Evolutionary conservation across 1,140 invertebrate species (phyloP).

Genomic region (Ostrea edulis): DNA sequence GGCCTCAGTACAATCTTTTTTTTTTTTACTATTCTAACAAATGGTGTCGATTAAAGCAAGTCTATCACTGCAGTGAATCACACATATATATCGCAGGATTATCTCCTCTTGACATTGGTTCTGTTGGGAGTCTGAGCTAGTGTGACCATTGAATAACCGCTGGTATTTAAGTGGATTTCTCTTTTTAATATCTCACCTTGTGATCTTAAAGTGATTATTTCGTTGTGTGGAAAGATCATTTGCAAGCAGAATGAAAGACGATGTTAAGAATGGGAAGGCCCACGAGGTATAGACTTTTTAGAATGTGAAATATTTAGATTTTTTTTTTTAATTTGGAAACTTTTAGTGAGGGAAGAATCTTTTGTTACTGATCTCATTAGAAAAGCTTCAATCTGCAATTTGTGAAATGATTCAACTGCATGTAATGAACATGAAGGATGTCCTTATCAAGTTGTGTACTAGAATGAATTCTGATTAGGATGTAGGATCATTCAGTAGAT

Average conservation of each 20-base stretch:
- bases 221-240: background rate
- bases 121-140: background rate
- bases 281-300: background rate
- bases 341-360: background rate
- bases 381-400: background rate
- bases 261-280: background rate
- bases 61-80: background rate
- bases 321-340: background rate
- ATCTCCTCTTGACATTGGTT: constrained; percentile 19
- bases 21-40: background rate
- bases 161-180: background rate
- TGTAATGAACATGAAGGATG: background rate
- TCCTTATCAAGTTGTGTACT: background rate
- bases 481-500: background rate
- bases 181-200: background rate
- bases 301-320: background rate
- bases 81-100: background rate
- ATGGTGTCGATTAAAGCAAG: background rate
- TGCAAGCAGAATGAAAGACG: background rate
- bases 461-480: background rate
- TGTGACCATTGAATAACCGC: constrained; percentile 10
- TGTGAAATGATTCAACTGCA: background rate
- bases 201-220: background rate
- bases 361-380: too few species aligned
- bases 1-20: constrained; percentile 7